Percentiles rank a stretch among this genome's conserved stretches.
Evolutionary conservation across 2,797 vertebrate genomes (phyloP).

Genomic region (Sphaeramia orbicularis): DNA sequence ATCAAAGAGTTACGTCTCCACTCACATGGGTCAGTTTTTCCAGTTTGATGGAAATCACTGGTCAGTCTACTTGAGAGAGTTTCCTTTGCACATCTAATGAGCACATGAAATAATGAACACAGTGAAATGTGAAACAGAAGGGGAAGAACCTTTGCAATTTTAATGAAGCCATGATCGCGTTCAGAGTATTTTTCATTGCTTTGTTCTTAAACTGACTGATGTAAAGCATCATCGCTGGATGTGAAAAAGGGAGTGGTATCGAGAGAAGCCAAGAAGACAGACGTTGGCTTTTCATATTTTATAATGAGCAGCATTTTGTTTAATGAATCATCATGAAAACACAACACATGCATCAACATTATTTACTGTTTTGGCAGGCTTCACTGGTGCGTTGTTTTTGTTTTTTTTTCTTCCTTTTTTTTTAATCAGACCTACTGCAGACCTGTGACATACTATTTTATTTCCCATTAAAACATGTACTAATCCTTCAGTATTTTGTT

Average conservation of each 20-base stretch:
- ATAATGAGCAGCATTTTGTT: slow-evolving; percentile 26
- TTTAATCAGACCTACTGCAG: slow-evolving; percentile 3
- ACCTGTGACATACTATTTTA: not conserved
- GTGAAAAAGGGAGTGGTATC: not conserved
- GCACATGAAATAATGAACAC: slow-evolving; percentile 20
- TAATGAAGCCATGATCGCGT: slow-evolving; percentile 10
- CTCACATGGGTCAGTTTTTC: slow-evolving; percentile 20
- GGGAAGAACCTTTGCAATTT: not conserved
- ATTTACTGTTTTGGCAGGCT: slow-evolving; percentile 19
- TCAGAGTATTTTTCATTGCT: slow-evolving; percentile 13
- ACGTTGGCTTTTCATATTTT: slow-evolving; percentile 14
- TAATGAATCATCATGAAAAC: slow-evolving; percentile 10
- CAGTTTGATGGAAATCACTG: slow-evolving; percentile 35
- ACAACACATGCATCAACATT: slow-evolving; percentile 3
- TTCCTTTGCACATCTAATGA: slow-evolving; percentile 22
- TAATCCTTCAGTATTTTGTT: no score
- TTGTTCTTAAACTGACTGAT: slow-evolving; percentile 20
- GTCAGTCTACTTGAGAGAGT: slow-evolving; percentile 34
- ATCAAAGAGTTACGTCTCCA: slow-evolving; percentile 55
- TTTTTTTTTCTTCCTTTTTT: not conserved
- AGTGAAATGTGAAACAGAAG: slow-evolving; percentile 4
- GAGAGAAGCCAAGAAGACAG: not conserved
- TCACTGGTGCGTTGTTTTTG: slow-evolving; percentile 1
- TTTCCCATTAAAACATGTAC: no score
- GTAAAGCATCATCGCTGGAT: not conserved